Evolutionary conservation across 2,797 vertebrate species (phyloP).

Genomic region (Erethizon dorsatum): DNA sequence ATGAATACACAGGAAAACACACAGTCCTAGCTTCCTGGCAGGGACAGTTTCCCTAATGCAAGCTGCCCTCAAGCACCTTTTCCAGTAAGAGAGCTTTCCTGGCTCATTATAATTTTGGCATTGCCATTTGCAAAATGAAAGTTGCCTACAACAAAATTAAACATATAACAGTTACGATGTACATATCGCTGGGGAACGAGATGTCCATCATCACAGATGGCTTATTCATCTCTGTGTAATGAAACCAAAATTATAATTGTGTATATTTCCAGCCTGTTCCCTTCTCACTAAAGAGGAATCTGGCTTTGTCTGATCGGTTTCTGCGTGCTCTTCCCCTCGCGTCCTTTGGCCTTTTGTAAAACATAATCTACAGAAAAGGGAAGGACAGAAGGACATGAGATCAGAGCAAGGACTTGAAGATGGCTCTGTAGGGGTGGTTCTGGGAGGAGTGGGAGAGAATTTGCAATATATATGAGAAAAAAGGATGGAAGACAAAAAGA

Average conservation of each 20-base stretch:
- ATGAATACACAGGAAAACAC: conserved; percentile 40
- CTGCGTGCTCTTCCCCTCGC: conserved; percentile 8
- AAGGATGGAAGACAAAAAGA: conserved; percentile 25
- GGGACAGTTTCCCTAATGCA: conserved; percentile 50
- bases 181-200: conserved; percentile 64
- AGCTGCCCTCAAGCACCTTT: conserved; percentile 69
- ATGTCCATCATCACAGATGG: conserved; percentile 82
- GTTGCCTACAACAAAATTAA: conserved; percentile 81
- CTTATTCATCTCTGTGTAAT: conserved; percentile 75
- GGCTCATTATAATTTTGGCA: conserved; percentile 72
- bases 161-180: conserved; percentile 77
- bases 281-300: conserved; percentile 49
- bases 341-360: not conserved
- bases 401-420: not conserved
- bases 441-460: not conserved
- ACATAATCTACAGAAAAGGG: not conserved
- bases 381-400: not conserved
- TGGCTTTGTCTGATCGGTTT: conserved; percentile 24
- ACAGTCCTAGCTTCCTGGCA: conserved; percentile 63
- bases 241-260: conserved; percentile 74
- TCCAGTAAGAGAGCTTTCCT: conserved; percentile 70
- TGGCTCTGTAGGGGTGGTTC: not conserved
- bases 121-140: conserved; percentile 73
- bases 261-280: conserved; percentile 55
- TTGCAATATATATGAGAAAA: not conserved